Base-by-base conservation (phyloP, 2,888 invertebrate species). In the Pandemis cinnamomeana region DNA sequence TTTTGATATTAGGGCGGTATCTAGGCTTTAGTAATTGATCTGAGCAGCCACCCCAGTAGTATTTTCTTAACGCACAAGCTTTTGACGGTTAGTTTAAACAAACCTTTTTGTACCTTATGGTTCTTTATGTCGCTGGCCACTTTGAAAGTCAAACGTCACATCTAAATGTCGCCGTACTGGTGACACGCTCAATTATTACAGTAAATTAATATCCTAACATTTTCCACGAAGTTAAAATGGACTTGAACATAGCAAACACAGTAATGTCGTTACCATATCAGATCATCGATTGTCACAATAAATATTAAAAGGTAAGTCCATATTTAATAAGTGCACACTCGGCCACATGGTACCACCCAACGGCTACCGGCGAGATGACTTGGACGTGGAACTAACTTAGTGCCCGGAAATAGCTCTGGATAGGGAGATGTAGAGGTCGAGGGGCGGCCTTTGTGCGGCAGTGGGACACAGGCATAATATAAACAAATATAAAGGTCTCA, bases 211-310 rank as follows among this genome's bases (percentile, higher is more conserved):
- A 11, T 63, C 20, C 11, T 27, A 58, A 27, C 27, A 36, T 7
- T 27, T 58, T 66, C 41, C 15, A 69, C 42, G 44, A 27, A 44
- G 58, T 6, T 48, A 68, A 20, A 69, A 72, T 72, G 72, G 61
- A 72, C 55, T 67, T 72, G 46, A 48, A 20, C 15, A 55, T 55
- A 67, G 11, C 60, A 68, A 72, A 69, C 68, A 48, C 20, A 48
- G 42, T 68, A 8, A 63, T 69, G 72, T 55, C 62, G 15, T 62
- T 15, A 42, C 20, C 67, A 58, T 53, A 63, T 42, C 36, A 58
- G 53, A 63, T 42, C 46, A 58, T 42, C 63, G 48, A 58, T 41
- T 13, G 6, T 58, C 58, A 8, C 58, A 69, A 11, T 72, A 55
- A 15, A 62, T 67, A 10, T 51, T 48, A 63, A 64, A 44, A 27